A percentile compares a stretch with the other conserved stretches of the same genome.
These are phyloP conservation scores for Darwinula stevensoni DNA, from an alignment of 2,888 invertebrate species.

Conservation along the genomic window DNA sequence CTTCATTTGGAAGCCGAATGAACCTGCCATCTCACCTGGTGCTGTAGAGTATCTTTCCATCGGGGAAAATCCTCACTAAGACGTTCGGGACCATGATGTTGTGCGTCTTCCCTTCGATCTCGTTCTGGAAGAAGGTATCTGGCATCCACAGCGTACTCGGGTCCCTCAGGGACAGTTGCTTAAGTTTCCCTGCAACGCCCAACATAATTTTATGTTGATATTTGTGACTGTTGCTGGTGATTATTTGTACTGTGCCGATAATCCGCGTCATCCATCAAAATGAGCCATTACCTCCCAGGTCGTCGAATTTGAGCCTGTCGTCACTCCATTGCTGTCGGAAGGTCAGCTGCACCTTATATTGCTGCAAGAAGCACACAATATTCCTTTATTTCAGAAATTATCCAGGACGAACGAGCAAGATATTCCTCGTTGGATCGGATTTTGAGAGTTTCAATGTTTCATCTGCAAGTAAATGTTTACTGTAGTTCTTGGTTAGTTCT, in stretches of 20 bases:
- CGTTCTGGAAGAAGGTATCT: conserved; percentile 7
- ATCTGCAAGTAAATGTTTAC: no score
- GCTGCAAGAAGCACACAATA: conserved; percentile 16
- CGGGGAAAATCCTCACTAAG: conserved; percentile 7
- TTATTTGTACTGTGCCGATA: no score
- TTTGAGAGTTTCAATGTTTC: no score
- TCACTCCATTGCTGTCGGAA: conserved; percentile 94
- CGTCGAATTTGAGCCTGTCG: conserved; percentile 28
- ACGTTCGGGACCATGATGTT: conserved; percentile 7
- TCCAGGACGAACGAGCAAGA: no score
- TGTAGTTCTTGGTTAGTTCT: no score
- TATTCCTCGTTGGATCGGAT: no score
- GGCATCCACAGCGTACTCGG: conserved; percentile 7
- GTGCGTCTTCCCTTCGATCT: conserved; percentile 7
- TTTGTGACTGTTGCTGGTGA: no score
- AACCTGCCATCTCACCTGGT: no score
- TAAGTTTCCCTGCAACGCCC: conserved; percentile 6
- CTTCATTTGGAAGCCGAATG: no score
- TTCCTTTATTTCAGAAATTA: no score
- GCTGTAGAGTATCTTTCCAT: conserved; percentile 7
- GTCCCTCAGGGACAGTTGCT: conserved; percentile 7
- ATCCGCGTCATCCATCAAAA: no score
- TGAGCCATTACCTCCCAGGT: conserved; percentile 11
- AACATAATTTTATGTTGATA: no score
- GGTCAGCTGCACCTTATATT: conserved; percentile 89